Evolutionary conservation across 2,888 invertebrate species (phyloP).

Genomic region (Eucera pruinosa): DNA sequence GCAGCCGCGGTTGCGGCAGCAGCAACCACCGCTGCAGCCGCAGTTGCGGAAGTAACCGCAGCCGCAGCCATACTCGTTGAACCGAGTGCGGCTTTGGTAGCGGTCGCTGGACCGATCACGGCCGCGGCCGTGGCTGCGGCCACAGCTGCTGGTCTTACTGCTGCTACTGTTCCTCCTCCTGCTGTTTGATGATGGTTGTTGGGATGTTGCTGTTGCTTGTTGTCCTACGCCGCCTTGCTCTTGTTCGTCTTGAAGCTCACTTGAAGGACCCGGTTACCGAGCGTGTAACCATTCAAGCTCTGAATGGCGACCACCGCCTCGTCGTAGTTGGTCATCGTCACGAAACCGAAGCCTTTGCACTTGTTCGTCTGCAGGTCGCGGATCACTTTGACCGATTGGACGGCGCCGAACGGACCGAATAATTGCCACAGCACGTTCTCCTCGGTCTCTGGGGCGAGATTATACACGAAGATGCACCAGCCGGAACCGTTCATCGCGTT

Average conservation of each 20-base stretch:
- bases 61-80: background rate
- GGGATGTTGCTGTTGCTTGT: slow-evolving; percentile 46
- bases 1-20: slow-evolving; percentile 19
- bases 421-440: slow-evolving; percentile 98
- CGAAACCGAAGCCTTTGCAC: slow-evolving; percentile 97
- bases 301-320: slow-evolving; percentile 96
- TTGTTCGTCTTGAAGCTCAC: slow-evolving; percentile 96
- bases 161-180: slow-evolving; percentile 43
- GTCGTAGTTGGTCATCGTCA: slow-evolving; percentile 98
- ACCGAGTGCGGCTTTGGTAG: slow-evolving; percentile 27
- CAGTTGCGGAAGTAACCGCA: too few relatives aligned
- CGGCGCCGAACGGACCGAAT: slow-evolving; percentile 97
- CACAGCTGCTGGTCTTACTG: slow-evolving; percentile 39
- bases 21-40: slow-evolving; percentile 39
- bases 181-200: slow-evolving; percentile 46
- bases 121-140: slow-evolving; percentile 40
- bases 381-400: slow-evolving; percentile 96
- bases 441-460: slow-evolving; percentile 97
- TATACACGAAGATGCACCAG: slow-evolving; percentile 98
- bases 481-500: slow-evolving; percentile 89
- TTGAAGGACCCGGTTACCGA: slow-evolving; percentile 95
- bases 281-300: slow-evolving; percentile 95
- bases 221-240: slow-evolving; percentile 89
- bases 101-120: slow-evolving; percentile 36
- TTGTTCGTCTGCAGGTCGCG: slow-evolving; percentile 96